Base-by-base conservation (phyloP, 2,797 vertebrate species). In the Setipinna tenuifilis region DNA sequence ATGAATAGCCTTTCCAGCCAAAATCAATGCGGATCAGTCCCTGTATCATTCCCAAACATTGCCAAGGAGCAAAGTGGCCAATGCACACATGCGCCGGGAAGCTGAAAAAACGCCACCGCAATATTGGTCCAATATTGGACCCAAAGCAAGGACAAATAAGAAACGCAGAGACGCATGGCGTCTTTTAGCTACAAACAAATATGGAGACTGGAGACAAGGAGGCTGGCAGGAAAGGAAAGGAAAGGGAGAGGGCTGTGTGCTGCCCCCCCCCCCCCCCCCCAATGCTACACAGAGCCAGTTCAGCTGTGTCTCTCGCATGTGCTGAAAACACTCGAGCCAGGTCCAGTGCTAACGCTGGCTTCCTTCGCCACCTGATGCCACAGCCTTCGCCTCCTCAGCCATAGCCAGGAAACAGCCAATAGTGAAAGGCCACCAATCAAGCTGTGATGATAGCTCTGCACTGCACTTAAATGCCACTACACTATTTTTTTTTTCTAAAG, bases 11-110 rank as follows among this genome's bases (percentile, higher is more conserved):
- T 78, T 78, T 78, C 31, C 71, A 78, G 19, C 31, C 17, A 78
- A 44, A 78, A 78, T 78, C 71, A 78, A 78, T 78, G 71, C 17
- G 71, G 41, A 44, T 44, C 71, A 78, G 71, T 78, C 71, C 19
- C 0, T n/a, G 35, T 21, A 78, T 41, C 71, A 44, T 44, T 31
- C 19, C 71, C 71, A 78, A 44, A 44, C 17, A 21, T 25, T 21
- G 71, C 35, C 0, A 44, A 78, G 19, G 71, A 78, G 71, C 71
- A 21, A 78, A 21, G 35, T 19, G 6, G 71, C 71, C 31, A 78
- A 78, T 7, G 71, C 35, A 41, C 35, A 78, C 71, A 44, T n/a
- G 35, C 35, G 50, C 7, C 50, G 14, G 50, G 2, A 54, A 54
- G 50, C 50, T 14, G 50, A 54, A 14, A 54, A 14, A 14, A 54